Percentiles rank a stretch among this genome's conserved stretches.
These are phyloP conservation scores for Xylophagus ater DNA, from an alignment of 2,888 invertebrate genomes.

Conservation along the genomic window DNA sequence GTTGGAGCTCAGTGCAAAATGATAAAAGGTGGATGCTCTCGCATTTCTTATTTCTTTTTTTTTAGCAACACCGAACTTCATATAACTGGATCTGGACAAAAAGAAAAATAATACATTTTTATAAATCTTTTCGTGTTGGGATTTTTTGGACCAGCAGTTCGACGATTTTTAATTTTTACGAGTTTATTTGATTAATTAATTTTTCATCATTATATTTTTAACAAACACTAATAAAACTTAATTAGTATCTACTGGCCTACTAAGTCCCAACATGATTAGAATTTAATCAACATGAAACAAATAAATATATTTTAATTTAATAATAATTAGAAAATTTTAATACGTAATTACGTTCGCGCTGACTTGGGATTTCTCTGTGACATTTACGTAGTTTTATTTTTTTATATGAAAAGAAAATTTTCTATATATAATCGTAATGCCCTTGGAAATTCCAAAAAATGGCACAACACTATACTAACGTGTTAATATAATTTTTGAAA, in stretches of 20 bases:
- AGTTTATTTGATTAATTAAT: conserved; percentile 11
- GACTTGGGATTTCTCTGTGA: conserved; percentile 30
- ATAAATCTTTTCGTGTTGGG: conserved; percentile 24
- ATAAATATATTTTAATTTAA: neutral
- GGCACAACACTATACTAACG: conserved; percentile 25
- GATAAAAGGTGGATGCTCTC: no score
- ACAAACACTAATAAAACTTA: no score
- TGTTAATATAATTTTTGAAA: no score
- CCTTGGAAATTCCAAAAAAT: conserved; percentile 33
- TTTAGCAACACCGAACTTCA: no score
- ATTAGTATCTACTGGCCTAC: conserved; percentile 37
- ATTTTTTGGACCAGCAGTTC: conserved; percentile 41
- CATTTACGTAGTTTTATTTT: conserved; percentile 26
- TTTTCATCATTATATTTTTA: no score
- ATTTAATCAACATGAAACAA: conserved; percentile 8
- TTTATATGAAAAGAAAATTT: conserved; percentile 2
- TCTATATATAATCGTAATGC: conserved; percentile 25
- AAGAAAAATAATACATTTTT: neutral
- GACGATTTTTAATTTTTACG: conserved; percentile 17
- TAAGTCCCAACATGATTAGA: conserved; percentile 39
- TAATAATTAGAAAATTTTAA: neutral
- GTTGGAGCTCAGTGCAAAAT: no score
- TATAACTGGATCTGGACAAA: no score
- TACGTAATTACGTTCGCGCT: conserved; percentile 23
- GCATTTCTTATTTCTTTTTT: no score